Base-by-base conservation (phyloP, 1,140 invertebrate genomes). In the Microvelia longipes region DNA sequence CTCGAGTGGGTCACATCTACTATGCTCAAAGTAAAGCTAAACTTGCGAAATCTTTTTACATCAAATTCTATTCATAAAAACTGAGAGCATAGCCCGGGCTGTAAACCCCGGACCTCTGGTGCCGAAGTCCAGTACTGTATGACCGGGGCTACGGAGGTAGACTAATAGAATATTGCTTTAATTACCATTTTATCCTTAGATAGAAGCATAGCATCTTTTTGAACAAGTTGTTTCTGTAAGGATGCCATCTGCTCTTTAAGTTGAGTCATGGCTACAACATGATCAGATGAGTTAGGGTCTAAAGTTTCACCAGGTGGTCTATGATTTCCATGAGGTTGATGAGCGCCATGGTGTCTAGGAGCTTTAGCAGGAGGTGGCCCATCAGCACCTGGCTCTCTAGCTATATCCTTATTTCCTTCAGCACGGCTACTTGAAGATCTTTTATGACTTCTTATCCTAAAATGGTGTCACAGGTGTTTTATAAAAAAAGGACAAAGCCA, bases 131-230 rank as follows among this genome's bases (percentile, higher is more conserved):
- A n/a, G n/a, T n/a, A n/a, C n/a, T n/a, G n/a, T n/a, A n/a, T n/a
- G n/a, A n/a, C n/a, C n/a, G n/a, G n/a, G n/a, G n/a, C n/a, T n/a
- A n/a, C n/a, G n/a, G n/a, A n/a, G n/a, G n/a, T n/a, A n/a, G n/a
- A n/a, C n/a, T n/a, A n/a, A n/a, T n/a, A n/a, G n/a, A n/a, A n/a
- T n/a, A n/a, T n/a, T n/a, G n/a, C n/a, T n/a, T n/a, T n/a, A n/a
- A n/a, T n/a, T n/a, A 96, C 94, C 86, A 90, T 86, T 85, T 91
- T 94, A 76, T 97, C 95, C 82, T 96, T 96, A 66, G 88, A 84
- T 27, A 97, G 80, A 66, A 98, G 80, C 75, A 92, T 89, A 68
- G 86, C 85, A 79, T 97, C 93, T 80, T 96, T 97, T 71, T 87
- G 84, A 68, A 82, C 80, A 1, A 97, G 82, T 75, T 93, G 91